These are phyloP conservation scores for Rugalucina vietnamica DNA, from an alignment of 2,888 invertebrate genomes.

Conservation along the genomic window DNA sequence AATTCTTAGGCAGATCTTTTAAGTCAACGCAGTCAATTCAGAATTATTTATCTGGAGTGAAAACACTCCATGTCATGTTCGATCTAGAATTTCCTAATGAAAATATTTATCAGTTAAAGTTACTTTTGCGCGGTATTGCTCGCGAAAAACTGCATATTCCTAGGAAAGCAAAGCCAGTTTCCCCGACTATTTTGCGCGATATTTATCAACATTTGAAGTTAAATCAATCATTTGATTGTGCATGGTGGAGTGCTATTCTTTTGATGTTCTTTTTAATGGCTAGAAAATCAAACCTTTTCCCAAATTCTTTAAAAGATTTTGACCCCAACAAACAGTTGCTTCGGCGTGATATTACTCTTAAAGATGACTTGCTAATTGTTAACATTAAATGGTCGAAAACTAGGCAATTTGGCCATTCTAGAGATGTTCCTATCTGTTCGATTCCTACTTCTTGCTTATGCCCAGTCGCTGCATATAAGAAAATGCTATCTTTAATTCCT, in stretches of 20 bases:
- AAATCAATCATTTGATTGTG: not conserved
- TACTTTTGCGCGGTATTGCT: not conserved
- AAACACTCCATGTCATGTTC: too few species aligned
- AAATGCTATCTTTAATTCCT: too few species aligned
- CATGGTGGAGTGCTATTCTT: not conserved
- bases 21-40: not conserved
- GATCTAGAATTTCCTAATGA: not conserved
- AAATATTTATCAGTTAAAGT: not conserved
- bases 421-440: too few species aligned
- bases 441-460: too few species aligned
- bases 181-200: not conserved
- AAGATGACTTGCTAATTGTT: too few species aligned
- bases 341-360: too few species aligned
- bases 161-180: not conserved
- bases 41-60: not conserved
- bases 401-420: not conserved
- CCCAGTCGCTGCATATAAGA: too few species aligned
- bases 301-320: not conserved
- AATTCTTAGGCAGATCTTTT: not conserved
- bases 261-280: not conserved
- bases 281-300: not conserved
- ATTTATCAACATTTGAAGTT: not conserved
- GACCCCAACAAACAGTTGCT: not conserved
- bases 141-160: not conserved
- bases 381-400: too few species aligned